Percentiles rank a stretch among this genome's conserved stretches.
phyloP scores from a whole-genome alignment of 2,113 vertebrate species.

The Apeltes quadracus region DNA sequence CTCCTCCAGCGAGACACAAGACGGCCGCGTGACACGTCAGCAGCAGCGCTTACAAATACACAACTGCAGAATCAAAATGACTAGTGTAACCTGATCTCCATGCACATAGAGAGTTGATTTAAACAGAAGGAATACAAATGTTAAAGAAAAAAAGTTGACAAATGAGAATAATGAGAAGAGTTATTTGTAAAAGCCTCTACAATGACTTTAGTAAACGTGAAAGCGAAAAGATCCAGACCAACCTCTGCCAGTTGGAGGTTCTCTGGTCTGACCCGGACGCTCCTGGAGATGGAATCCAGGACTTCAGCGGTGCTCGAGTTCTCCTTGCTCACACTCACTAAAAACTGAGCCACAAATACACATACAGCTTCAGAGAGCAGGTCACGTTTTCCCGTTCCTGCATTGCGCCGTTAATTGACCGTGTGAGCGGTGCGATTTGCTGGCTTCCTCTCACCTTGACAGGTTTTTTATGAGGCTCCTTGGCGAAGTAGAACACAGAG shows the following conservation, averaged over 20 bases:
- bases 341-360: constrained; percentile 80
- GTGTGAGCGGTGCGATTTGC: not conserved
- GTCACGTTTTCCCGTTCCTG: not conserved
- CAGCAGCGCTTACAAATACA: not conserved
- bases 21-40: too few relatives aligned
- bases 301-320: constrained; percentile 93
- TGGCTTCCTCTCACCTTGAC: constrained; percentile 85
- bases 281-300: constrained; percentile 91
- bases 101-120: not conserved
- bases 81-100: not conserved
- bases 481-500: constrained; percentile 93
- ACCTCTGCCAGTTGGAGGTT: constrained; percentile 94
- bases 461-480: constrained; percentile 96
- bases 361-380: not conserved
- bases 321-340: constrained; percentile 97
- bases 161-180: not conserved
- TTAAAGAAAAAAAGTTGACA: not conserved
- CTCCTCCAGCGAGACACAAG: too few relatives aligned
- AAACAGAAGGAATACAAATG: not conserved
- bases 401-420: not conserved
- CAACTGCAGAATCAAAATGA: not conserved
- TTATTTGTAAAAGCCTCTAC: not conserved
- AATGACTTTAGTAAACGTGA: not conserved
- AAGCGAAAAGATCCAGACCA: constrained; percentile 19
- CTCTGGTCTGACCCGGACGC: constrained; percentile 88